Percentiles rank a stretch among this genome's conserved stretches.
phyloP scores from a whole-genome alignment of 2,113 vertebrate species.

The Leucosticte australis region DNA sequence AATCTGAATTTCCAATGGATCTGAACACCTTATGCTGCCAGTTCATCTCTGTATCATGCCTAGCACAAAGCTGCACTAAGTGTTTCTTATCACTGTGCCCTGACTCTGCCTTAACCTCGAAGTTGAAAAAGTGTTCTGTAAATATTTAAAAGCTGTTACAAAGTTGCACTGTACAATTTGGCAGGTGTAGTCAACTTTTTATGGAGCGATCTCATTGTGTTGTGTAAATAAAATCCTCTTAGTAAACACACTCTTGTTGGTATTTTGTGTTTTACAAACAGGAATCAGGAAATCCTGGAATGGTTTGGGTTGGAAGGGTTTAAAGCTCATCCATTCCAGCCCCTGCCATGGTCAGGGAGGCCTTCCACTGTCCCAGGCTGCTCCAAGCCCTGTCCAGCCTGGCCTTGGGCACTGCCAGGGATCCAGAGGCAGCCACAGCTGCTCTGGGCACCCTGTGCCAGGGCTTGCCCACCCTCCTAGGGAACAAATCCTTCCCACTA shows the following conservation, averaged over 20 bases:
- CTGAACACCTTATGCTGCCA: background rate
- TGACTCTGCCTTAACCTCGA: constrained; percentile 50
- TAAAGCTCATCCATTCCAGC: background rate
- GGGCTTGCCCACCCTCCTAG: fast-evolving
- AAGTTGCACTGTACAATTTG: constrained; percentile 32
- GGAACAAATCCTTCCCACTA: background rate
- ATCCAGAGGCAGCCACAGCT: background rate
- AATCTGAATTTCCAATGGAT: background rate
- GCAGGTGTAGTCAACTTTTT: constrained; percentile 10
- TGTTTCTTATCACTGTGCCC: constrained; percentile 58
- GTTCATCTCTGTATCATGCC: background rate
- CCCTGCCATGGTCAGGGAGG: background rate
- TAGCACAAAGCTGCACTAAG: constrained; percentile 24
- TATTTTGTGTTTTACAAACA: background rate
- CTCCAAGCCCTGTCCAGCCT: fast-evolving
- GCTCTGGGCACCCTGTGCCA: background rate
- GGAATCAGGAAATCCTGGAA: background rate
- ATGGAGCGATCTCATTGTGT: background rate
- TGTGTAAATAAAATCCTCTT: constrained; percentile 58
- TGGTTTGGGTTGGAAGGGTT: background rate
- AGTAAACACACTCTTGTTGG: background rate
- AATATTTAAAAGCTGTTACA: constrained; percentile 34
- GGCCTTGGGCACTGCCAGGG: background rate
- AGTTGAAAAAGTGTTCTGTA: constrained; percentile 6
- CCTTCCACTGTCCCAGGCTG: fast-evolving